A percentile compares a stretch with the other conserved stretches of the same genome.
phyloP scores from a whole-genome alignment of 2,113 vertebrate species.

The Thunnus thynnus region DNA sequence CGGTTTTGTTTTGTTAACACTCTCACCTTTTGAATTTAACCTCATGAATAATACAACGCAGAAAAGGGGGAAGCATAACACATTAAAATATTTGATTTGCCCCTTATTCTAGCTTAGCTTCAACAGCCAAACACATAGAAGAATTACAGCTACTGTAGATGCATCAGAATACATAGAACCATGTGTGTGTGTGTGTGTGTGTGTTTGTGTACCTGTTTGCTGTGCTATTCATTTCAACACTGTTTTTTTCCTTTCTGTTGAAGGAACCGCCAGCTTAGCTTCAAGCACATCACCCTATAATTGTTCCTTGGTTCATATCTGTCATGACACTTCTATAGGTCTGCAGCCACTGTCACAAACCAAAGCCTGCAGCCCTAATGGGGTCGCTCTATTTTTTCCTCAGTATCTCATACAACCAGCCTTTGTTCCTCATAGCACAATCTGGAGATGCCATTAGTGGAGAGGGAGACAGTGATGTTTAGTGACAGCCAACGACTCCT shows the following conservation, averaged over 20 bases:
- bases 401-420: slow-evolving; percentile 67
- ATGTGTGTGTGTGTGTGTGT: neutral
- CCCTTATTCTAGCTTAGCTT: slow-evolving; percentile 15
- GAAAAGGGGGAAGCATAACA: neutral
- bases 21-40: slow-evolving; percentile 55
- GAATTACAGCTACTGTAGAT: slow-evolving; percentile 4
- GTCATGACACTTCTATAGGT: slow-evolving; percentile 71
- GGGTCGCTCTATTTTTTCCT: slow-evolving; percentile 65
- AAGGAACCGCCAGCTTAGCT: slow-evolving; percentile 51
- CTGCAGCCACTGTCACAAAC: slow-evolving; percentile 71
- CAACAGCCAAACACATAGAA: neutral
- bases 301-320: slow-evolving; percentile 71
- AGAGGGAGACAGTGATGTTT: slow-evolving; percentile 82
- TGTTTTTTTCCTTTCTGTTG: slow-evolving; percentile 15
- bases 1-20: slow-evolving; percentile 50
- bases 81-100: slow-evolving; percentile 35
- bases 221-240: slow-evolving; percentile 27
- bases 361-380: slow-evolving; percentile 72
- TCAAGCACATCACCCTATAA: slow-evolving; percentile 64
- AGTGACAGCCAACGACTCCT: slow-evolving; percentile 84
- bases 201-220: neutral
- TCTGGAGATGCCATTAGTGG: slow-evolving; percentile 86
- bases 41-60: slow-evolving; percentile 57
- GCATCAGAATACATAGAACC: neutral
- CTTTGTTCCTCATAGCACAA: slow-evolving; percentile 81